Evolutionary conservation across 1,140 invertebrate species (phyloP).

Genomic region (Physella acuta): DNA sequence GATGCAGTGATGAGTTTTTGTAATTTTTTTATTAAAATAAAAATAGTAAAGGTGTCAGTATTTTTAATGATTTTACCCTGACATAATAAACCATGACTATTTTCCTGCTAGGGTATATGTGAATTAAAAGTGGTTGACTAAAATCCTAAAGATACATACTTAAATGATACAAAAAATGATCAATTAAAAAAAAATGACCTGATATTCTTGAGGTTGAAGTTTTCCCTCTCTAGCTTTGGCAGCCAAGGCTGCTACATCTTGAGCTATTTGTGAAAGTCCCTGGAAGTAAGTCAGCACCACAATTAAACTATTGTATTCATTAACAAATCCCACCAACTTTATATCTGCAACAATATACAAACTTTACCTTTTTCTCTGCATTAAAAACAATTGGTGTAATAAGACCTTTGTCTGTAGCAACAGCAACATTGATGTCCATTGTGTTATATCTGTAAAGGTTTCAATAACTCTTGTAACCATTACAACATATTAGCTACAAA

Average conservation of each 20-base stretch:
- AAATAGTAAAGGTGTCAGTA: no score
- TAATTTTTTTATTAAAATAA: no score
- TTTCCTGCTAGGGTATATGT: no score
- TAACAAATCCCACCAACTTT: no score
- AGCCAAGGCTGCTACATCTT: slow-evolving; percentile 81
- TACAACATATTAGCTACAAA: no score
- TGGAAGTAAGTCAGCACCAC: slow-evolving; percentile 42
- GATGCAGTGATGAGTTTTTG: no score
- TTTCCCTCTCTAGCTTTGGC: slow-evolving; percentile 90
- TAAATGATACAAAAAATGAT: not conserved
- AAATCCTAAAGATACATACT: not conserved
- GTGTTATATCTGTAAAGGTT: slow-evolving; percentile 71
- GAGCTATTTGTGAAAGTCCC: slow-evolving; percentile 85
- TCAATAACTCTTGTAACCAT: no score
- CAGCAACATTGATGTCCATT: slow-evolving; percentile 95
- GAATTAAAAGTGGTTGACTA: no score
- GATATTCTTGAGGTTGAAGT: slow-evolving; percentile 94
- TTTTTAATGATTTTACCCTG: no score
- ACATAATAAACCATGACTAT: no score
- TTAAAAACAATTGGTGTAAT: slow-evolving; percentile 97
- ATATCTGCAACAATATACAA: no score
- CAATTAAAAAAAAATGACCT: slow-evolving; percentile 66
- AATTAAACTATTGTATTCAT: no score
- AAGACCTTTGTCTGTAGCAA: slow-evolving; percentile 90
- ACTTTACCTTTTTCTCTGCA: slow-evolving; percentile 78